Evolutionary conservation across 2,888 invertebrate genomes (phyloP).

Genomic region (Hirtodrosophila confusa): DNA sequence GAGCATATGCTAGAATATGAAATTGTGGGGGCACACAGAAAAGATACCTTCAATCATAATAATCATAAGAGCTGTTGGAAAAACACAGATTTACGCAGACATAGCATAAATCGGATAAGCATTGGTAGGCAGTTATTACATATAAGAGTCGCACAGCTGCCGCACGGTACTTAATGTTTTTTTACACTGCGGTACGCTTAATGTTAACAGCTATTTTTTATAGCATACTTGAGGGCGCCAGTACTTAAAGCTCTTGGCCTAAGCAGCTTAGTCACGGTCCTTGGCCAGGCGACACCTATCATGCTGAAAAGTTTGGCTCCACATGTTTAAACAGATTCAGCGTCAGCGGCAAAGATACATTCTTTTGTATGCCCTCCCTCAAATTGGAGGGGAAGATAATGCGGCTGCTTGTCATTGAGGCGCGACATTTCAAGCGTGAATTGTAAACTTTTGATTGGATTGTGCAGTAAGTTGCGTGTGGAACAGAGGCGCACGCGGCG

Average conservation of each 20-base stretch:
- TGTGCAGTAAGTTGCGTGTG: slow-evolving; percentile 65
- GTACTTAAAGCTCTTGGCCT: slow-evolving; percentile 52
- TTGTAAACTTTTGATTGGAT: slow-evolving; percentile 78
- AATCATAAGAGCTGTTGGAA: slow-evolving; percentile 30
- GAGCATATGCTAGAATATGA: not conserved
- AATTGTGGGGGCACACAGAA: not conserved
- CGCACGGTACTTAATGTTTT: slow-evolving; percentile 53
- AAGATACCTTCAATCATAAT: slow-evolving; percentile 61
- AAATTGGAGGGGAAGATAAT: slow-evolving; percentile 17
- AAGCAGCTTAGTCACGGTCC: slow-evolving; percentile 63
- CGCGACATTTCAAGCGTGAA: slow-evolving; percentile 73
- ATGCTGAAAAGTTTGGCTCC: slow-evolving; percentile 24
- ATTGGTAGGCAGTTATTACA: slow-evolving; percentile 41
- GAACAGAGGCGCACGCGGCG: slow-evolving; percentile 47
- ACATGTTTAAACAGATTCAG: slow-evolving; percentile 23
- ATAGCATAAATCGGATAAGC: slow-evolving; percentile 43
- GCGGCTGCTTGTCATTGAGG: slow-evolving; percentile 19
- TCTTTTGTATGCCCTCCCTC: slow-evolving; percentile 10
- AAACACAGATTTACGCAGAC: slow-evolving; percentile 48
- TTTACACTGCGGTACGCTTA: slow-evolving; percentile 52
- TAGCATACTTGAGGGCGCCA: slow-evolving; percentile 42
- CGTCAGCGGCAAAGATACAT: slow-evolving; percentile 2
- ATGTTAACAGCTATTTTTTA: slow-evolving; percentile 58
- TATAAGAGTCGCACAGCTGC: slow-evolving; percentile 39
- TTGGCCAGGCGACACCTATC: slow-evolving; percentile 20